Percentiles rank a stretch among this genome's conserved stretches.
Conservation (phyloP, 1,140 invertebrate species). For the Neotoxoptera formosana region DNA sequence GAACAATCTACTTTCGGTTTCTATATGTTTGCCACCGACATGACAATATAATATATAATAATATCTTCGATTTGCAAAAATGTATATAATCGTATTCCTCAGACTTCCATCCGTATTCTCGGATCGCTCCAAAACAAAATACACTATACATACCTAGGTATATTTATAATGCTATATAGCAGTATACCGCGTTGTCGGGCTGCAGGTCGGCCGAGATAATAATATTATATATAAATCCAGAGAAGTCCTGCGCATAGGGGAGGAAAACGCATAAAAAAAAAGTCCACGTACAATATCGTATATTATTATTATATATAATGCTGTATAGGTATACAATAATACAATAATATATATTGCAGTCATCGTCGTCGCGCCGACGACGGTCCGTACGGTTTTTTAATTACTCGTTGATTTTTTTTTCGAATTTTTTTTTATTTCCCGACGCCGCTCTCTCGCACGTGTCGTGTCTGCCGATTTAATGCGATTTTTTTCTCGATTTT, state of each 20-base stretch:
- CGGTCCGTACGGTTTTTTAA: neutral
- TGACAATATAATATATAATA: neutral
- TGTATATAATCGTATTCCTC: neutral
- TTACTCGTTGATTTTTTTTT: constrained; percentile 24
- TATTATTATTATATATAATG: neutral
- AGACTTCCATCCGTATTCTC: neutral
- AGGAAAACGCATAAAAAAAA: neutral
- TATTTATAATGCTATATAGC: neutral
- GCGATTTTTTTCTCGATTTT: neutral
- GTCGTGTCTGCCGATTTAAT: constrained; percentile 27
- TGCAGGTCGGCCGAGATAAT: neutral
- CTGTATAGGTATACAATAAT: neutral
- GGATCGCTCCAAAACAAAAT: neutral
- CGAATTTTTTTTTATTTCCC: neutral
- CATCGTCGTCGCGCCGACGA: neutral
- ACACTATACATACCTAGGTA: neutral
- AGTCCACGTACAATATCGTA: neutral
- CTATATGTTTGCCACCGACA: no score
- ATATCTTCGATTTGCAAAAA: neutral
- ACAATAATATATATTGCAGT: neutral
- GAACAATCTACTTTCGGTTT: neutral
- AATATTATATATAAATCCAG: neutral
- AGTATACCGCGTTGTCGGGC: neutral
- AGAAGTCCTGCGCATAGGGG: no score
- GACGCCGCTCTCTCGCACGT: constrained; percentile 16